These are phyloP conservation scores for Cyanocitta stelleri DNA, from an alignment of 2,113 vertebrate species.

Conservation along the genomic window DNA sequence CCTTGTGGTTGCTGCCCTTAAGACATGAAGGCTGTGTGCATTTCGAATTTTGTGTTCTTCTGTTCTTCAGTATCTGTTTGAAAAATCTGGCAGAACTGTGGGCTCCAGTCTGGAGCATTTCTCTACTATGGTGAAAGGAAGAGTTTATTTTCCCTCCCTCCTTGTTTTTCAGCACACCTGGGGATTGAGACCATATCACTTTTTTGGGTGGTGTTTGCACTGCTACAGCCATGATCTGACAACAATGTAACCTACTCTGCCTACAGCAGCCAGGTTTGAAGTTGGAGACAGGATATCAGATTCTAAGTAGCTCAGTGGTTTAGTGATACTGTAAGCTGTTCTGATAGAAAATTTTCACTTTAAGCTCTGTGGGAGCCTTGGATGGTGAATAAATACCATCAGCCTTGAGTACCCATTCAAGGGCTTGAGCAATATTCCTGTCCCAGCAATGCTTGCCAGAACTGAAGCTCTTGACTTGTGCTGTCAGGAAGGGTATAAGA, in stretches of 20 bases:
- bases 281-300: neutral
- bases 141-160: neutral
- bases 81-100: neutral
- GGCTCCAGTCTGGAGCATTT: neutral
- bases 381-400: neutral
- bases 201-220: neutral
- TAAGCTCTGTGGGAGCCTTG: neutral
- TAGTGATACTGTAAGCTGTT: neutral
- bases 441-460: neutral
- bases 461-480: neutral
- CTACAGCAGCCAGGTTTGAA: neutral
- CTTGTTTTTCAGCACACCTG: neutral
- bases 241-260: neutral
- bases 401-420: fast-evolving
- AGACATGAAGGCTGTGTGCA: fast-evolving
- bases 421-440: neutral
- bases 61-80: neutral
- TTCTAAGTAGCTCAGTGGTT: neutral
- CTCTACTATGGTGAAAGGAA: neutral
- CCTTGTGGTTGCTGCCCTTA: neutral
- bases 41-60: neutral
- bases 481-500: neutral
- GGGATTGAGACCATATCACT: neutral
- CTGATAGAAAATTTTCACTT: neutral
- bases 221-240: neutral